phyloP scores from a whole-genome alignment of 2,113 vertebrate species.

The Ciconia maguari region DNA sequence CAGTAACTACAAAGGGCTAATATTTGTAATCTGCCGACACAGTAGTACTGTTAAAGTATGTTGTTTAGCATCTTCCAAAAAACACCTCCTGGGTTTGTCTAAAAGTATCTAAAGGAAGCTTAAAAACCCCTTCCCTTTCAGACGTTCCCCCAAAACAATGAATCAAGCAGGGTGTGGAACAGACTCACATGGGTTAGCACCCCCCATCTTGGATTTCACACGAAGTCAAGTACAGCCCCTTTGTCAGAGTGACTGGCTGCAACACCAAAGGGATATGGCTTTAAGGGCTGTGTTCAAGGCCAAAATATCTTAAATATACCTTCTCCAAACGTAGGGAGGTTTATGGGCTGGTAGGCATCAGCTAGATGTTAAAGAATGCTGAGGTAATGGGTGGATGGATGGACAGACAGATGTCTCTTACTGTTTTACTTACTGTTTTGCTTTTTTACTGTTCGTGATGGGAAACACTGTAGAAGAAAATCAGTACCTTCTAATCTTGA shows the following conservation, averaged over 20 bases:
- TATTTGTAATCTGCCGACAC: conserved; percentile 18
- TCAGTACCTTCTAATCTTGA: not conserved
- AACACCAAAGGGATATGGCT: not conserved
- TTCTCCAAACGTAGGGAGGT: not conserved
- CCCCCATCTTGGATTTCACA: not conserved
- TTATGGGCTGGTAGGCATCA: not conserved
- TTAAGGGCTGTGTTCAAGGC: not conserved
- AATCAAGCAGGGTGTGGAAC: not conserved
- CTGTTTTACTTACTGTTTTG: not conserved
- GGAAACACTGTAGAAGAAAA: not conserved
- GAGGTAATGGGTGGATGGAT: not conserved
- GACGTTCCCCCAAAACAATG: not conserved
- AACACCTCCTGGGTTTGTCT: not conserved
- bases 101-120: not conserved
- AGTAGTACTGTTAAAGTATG: not conserved
- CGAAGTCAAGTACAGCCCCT: not conserved
- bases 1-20: conserved; percentile 23
- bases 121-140: not conserved
- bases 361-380: not conserved
- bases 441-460: not conserved
- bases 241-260: not conserved
- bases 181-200: not conserved
- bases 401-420: not conserved
- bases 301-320: not conserved
- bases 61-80: conserved; percentile 28